phyloP scores from a whole-genome alignment of 2,797 vertebrate species.

The Pseudochirops cupreus region DNA sequence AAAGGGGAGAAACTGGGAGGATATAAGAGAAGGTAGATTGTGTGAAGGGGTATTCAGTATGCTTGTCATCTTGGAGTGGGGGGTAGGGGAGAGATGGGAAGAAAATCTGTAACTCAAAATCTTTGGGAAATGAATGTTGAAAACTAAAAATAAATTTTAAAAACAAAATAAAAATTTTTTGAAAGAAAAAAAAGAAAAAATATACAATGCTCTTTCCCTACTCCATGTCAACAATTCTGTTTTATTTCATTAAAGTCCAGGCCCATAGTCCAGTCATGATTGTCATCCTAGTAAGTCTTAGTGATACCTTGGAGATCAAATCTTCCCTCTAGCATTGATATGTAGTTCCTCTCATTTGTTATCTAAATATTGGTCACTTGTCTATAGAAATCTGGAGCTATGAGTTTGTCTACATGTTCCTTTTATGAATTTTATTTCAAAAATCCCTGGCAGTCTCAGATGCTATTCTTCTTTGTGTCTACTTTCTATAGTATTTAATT shows the following conservation, averaged over 20 bases:
- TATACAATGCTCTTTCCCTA: background rate
- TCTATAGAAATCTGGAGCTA: background rate
- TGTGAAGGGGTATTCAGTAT: no score
- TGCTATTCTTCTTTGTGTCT: background rate
- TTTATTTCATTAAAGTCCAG: background rate
- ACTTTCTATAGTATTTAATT: background rate
- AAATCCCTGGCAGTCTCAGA: background rate
- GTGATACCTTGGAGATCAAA: background rate
- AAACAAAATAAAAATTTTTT: no score
- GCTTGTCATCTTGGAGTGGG: no score
- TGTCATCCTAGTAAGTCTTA: background rate
- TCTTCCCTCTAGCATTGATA: background rate
- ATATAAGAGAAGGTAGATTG: no score
- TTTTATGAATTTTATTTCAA: background rate
- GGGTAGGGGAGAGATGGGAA: no score
- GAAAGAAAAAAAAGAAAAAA: no score
- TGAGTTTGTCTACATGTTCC: background rate
- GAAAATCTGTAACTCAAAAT: no score
- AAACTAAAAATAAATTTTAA: no score
- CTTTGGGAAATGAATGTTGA: no score
- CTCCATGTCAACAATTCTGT: background rate
- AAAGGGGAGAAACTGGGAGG: no score
- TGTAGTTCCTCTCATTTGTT: background rate
- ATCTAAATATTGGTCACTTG: background rate
- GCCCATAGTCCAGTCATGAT: background rate